Base-by-base conservation (phyloP, 2,888 invertebrate species). In the Heliconius hortense region DNA sequence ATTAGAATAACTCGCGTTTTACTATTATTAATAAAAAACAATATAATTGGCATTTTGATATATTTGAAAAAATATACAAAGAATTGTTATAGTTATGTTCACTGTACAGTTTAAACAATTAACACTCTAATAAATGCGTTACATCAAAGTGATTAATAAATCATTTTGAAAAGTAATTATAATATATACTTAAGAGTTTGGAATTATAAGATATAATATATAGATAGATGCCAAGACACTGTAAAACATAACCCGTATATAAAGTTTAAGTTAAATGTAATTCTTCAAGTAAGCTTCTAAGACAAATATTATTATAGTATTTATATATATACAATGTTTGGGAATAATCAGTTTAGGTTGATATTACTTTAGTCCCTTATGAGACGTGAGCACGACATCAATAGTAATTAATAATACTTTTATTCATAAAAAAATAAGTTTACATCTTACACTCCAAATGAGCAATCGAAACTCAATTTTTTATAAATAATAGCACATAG, bases 61-160 rank as follows among this genome's bases (percentile, higher is more conserved):
- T 92, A 92, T 90, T 92, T 91, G 87, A 88, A 91, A 91, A 91
- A 92, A 92, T 92, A 92, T 91, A 91, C 91, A 91, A 91, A 91
- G 87, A 88, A 90, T 87, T 87, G 88, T 87, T 88, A 89, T 80
- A 87, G 87, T 86, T 87, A 89, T 87, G 87, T 89, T 88, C 86
- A 88, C 91, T 92, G 90, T 92, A 92, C 91, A 92, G 84, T 87
- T 88, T 88, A 86, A 89, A 87, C 85, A 85, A 84, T 86, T 86
- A 87, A 80, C 84, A 83, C 86, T 86, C 89, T 90, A 91, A 87
- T 91, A 92, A 92, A 92, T 92, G 91, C 92, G 88, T 87, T 88
- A 89, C 82, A 86, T 85, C 82, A 77, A 71, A 76, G 72, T 75
- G 74, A 76, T 77, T 76, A 78, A 68, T 64, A 77, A 77, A 79